Base-by-base conservation (phyloP, 1,140 invertebrate genomes). In the Drosophila seguyi region DNA sequence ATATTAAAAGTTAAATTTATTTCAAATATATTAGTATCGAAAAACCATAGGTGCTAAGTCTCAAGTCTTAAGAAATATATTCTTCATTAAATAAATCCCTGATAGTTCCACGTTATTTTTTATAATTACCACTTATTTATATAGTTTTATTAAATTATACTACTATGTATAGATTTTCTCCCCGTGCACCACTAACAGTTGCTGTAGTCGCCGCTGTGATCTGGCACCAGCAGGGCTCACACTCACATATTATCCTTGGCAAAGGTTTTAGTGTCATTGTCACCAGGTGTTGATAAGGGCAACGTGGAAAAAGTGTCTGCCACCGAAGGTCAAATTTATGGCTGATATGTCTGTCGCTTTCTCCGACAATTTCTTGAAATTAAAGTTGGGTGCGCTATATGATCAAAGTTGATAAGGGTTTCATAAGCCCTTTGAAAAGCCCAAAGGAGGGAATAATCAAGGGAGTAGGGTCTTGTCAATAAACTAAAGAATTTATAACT, bases 181-280 rank as follows among this genome's bases (percentile, higher is more conserved):
- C 0, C 38, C 16, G 47, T 69, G 66, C 5, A 42, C n/a, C 4
- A 25, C n/a, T 27, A 52, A 42, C 60, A 52, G 60, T 69, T 42
- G 8, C 39, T 27, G 61, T 27, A 44, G 47, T 44, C 34, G 22
- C 47, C 22, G 1, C 47, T 50, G 61, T 42, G 63, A 72, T 69
- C 44, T 66, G 61, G 59, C 63, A 78, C 20, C 69, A 67, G 44
- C 53, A 78, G 55, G 55, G 38, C 41, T 47, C 55, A 38, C 48
- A 55, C 45, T 42, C 27, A 47, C 65, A 59, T 62, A 63, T 71
- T 74, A 74, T 77, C 63, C 77, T 59, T 69, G 78, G 44, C 39
- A 85, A 78, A 81, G 82, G 82, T 85, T 85, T 85, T 85, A 86
- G 74, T 85, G 82, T 85, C 82, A 86, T 61, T 85, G 82, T 86